phyloP scores from a whole-genome alignment of 2,888 invertebrate species.

The Ommatoiulus sabulosus region DNA sequence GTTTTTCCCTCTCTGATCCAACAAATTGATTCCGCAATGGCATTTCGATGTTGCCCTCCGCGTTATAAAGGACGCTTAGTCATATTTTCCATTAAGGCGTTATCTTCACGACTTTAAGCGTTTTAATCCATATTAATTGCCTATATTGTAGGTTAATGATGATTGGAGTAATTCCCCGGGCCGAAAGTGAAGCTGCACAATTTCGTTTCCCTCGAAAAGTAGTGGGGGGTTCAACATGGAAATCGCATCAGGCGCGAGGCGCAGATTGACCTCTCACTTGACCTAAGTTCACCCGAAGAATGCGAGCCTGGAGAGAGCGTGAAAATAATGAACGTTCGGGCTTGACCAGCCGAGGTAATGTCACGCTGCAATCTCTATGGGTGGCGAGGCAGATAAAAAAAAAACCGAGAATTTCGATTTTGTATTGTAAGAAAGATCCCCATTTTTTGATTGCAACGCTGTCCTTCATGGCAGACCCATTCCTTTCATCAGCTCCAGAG shows the following conservation, averaged over 20 bases:
- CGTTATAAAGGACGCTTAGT: background rate
- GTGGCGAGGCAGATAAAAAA: background rate
- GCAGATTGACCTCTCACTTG: background rate
- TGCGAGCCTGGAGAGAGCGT: background rate
- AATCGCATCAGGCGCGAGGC: constrained; percentile 5
- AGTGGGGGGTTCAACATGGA: constrained; percentile 22
- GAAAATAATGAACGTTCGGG: constrained; percentile 15
- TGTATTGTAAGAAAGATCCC: constrained; percentile 13
- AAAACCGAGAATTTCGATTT: background rate
- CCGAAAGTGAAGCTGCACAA: constrained; percentile 24
- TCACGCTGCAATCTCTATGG: constrained; percentile 20
- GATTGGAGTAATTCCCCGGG: background rate
- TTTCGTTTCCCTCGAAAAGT: background rate
- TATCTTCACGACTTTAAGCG: background rate
- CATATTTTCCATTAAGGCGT: constrained; percentile 1
- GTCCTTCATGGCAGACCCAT: background rate
- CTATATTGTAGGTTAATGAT: constrained; percentile 33
- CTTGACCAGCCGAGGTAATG: constrained; percentile 3
- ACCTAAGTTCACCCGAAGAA: constrained; percentile 22
- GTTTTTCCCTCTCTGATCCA: background rate
- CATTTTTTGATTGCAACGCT: constrained; percentile 13
- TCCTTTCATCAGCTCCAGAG: background rate
- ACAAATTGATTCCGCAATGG: constrained; percentile 4
- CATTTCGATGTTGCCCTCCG: background rate
- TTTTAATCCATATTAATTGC: constrained; percentile 30